Evolutionary conservation across 2,113 vertebrate species (phyloP).

Genomic region (Mohoua ochrocephala): DNA sequence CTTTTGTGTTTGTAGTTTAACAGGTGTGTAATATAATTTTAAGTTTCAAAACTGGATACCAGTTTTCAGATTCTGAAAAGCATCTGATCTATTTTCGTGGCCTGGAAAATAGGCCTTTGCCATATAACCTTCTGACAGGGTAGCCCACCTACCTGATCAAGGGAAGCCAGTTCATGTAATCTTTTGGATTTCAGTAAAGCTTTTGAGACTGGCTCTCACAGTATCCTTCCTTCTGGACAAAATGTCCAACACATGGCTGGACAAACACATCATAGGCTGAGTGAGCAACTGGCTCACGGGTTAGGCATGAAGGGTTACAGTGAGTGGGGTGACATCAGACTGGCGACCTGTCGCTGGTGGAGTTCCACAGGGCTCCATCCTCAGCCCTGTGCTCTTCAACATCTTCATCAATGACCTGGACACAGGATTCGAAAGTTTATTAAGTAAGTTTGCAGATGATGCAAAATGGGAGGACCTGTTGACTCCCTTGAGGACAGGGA

Average conservation of each 20-base stretch:
- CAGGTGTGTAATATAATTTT: background rate
- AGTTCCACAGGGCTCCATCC: too few species aligned
- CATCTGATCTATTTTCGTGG: background rate
- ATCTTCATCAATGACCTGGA: background rate
- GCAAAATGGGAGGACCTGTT: background rate
- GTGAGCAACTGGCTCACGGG: accelerated
- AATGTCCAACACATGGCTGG: too few species aligned
- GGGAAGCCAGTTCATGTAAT: background rate
- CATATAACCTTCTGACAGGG: background rate
- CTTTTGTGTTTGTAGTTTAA: background rate
- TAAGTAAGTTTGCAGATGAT: background rate
- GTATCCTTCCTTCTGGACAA: background rate
- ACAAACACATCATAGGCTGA: background rate
- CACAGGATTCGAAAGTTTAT: background rate
- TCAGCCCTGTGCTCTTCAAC: background rate
- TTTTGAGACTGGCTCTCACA: background rate
- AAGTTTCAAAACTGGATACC: background rate
- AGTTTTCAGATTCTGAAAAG: background rate
- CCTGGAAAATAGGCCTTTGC: background rate
- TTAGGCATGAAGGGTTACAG: background rate
- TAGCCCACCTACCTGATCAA: background rate
- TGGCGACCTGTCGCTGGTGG: background rate
- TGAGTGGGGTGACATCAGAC: background rate
- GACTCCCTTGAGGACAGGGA: background rate
- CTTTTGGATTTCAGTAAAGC: background rate